phyloP scores from a whole-genome alignment of 2,888 invertebrate species.

The Osmoderma eremita region DNA sequence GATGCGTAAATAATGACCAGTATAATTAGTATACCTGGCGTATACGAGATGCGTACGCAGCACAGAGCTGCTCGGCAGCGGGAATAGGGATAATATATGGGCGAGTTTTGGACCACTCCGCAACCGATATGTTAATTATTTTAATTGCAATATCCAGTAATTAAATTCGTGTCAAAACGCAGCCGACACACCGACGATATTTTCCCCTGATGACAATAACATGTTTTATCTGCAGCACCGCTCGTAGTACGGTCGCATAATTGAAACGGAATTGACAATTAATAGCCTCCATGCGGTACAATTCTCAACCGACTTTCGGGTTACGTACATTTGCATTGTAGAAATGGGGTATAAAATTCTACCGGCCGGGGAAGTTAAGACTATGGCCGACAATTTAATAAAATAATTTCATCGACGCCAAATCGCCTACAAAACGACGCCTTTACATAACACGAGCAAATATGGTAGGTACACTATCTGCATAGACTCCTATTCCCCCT shows the following conservation, averaged over 20 bases:
- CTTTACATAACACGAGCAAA: no score
- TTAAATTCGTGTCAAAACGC: conserved; percentile 40
- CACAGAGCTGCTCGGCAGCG: not conserved
- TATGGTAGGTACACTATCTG: no score
- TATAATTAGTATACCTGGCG: conserved; percentile 4
- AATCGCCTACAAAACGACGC: no score
- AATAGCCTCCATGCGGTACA: conserved; percentile 37
- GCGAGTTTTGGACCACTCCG: conserved; percentile 5
- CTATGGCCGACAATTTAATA: no score
- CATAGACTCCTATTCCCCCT: no score
- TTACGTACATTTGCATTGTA: not conserved
- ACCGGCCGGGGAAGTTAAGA: no score
- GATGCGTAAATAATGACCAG: no score
- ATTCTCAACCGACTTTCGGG: conserved; percentile 13
- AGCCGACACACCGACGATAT: conserved; percentile 22
- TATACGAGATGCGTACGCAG: not conserved
- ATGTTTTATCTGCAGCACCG: conserved; percentile 38
- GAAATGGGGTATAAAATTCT: no score
- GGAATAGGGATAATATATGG: no score
- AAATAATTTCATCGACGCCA: no score
- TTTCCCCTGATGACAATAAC: conserved; percentile 41
- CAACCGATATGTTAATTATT: conserved; percentile 42
- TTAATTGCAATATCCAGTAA: conserved; percentile 39
- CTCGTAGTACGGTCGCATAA: conserved; percentile 35
- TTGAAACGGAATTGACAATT: conserved; percentile 43